Percentiles rank a stretch among this genome's conserved stretches.
Conservation (phyloP, 2,797 vertebrate species). For the Champsocephalus esox region DNA sequence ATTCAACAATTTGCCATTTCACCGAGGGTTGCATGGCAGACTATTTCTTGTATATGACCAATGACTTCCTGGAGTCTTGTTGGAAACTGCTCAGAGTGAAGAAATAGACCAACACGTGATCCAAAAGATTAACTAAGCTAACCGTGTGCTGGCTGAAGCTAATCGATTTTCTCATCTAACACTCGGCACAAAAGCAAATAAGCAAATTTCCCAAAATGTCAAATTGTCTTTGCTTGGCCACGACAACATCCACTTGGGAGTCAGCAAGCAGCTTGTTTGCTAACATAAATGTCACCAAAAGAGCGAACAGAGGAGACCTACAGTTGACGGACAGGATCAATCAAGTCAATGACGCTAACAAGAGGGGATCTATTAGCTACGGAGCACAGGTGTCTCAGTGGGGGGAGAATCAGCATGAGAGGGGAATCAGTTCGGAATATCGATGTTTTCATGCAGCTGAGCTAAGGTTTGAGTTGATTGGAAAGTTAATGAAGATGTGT, state of each 20-base stretch:
- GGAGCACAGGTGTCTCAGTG: slow-evolving; percentile 11
- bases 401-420: slow-evolving; percentile 9
- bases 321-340: slow-evolving; percentile 27
- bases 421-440: slow-evolving; percentile 18
- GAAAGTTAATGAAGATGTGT: slow-evolving; percentile 35
- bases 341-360: slow-evolving; percentile 36
- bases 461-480: slow-evolving; percentile 47
- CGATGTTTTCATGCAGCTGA: slow-evolving; percentile 34
- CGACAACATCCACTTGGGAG: slow-evolving; percentile 14
- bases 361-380: slow-evolving; percentile 16
- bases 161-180: background rate
- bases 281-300: slow-evolving; percentile 14
- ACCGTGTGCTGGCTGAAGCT: background rate
- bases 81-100: background rate
- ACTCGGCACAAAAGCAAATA: background rate
- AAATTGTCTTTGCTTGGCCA: slow-evolving; percentile 20
- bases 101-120: background rate
- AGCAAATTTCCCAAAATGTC: background rate
- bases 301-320: slow-evolving; percentile 17
- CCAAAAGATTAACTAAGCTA: background rate
- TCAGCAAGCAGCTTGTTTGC: slow-evolving; percentile 25
- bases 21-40: no score
- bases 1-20: background rate
- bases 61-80: background rate
- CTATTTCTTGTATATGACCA: background rate